A percentile compares a stretch with the other conserved stretches of the same genome.
Conservation (phyloP, 2,797 vertebrate genomes). For the Lepilemur ruficaudatus region DNA sequence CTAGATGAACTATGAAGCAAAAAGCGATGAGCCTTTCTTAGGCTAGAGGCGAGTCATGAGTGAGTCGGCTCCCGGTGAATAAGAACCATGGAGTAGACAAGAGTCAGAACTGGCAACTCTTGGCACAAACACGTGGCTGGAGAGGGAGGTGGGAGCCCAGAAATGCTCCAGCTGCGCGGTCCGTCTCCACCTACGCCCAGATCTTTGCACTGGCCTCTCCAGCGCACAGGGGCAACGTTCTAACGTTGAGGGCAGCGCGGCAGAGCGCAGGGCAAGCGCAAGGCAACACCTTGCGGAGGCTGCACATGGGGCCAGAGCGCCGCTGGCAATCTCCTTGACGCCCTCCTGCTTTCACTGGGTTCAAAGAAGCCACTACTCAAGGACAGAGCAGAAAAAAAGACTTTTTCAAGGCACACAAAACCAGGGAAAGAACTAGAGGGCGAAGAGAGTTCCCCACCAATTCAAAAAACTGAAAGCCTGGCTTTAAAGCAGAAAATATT, state of each 20-base stretch:
- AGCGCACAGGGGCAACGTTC: not conserved
- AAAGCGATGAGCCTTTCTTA: not conserved
- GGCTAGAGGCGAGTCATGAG: fast-evolving
- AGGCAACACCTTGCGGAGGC: fast-evolving
- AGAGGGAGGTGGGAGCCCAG: not conserved
- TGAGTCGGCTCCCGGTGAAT: not conserved
- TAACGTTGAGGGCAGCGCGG: not conserved
- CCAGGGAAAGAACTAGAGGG: too few relatives aligned
- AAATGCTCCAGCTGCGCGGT: fast-evolving
- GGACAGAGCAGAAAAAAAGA: not conserved
- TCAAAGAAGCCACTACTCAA: not conserved
- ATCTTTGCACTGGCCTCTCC: too few relatives aligned
- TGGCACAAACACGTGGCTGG: fast-evolving
- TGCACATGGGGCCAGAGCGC: fast-evolving
- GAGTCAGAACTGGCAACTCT: fast-evolving
- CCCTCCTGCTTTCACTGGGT: not conserved
- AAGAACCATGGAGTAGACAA: fast-evolving
- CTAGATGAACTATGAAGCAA: not conserved
- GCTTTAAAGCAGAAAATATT: not conserved
- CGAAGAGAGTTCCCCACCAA: not conserved
- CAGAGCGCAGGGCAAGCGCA: not conserved
- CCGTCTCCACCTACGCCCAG: not conserved
- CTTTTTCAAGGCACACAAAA: not conserved
- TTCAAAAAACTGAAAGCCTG: too few relatives aligned
- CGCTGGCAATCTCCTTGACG: too few relatives aligned